Percentiles rank a stretch among this genome's conserved stretches.
phyloP scores from a whole-genome alignment of 2,888 invertebrate genomes.

The Nipponacmea schrenckii region DNA sequence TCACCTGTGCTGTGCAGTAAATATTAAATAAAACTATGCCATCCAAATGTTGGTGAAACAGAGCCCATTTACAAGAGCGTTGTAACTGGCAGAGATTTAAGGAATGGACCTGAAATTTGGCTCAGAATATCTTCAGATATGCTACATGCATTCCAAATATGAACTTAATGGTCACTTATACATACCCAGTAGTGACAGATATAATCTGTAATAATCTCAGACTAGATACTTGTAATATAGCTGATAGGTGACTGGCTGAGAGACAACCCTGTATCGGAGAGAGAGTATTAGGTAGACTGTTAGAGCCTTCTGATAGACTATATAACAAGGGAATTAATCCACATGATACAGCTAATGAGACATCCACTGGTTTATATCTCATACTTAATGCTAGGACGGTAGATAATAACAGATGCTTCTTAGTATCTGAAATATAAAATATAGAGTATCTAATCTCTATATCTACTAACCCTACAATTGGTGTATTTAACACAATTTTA shows the following conservation, averaged over 20 bases:
- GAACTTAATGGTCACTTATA: too few species aligned
- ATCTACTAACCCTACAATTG: too few species aligned
- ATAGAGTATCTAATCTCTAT: too few species aligned
- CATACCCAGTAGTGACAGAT: conserved; percentile 72
- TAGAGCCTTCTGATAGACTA: conserved; percentile 62
- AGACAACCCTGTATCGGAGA: conserved; percentile 45
- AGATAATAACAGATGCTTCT: conserved; percentile 70
- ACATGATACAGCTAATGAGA: conserved; percentile 73
- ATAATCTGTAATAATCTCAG: conserved; percentile 72
- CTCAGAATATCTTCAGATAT: too few species aligned
- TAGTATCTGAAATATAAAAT: conserved; percentile 43
- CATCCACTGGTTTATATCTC: conserved; percentile 72
- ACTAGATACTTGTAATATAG: conserved; percentile 68
- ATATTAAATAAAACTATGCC: too few species aligned
- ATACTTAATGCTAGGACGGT: conserved; percentile 73
- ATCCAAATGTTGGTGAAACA: too few species aligned
- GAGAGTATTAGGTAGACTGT: conserved; percentile 44
- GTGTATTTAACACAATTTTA: too few species aligned
- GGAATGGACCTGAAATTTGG: too few species aligned
- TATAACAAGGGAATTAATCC: conserved; percentile 71
- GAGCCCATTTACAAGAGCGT: too few species aligned
- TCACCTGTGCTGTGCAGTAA: too few species aligned
- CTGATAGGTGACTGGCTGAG: conserved; percentile 47
- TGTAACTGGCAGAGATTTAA: too few species aligned
- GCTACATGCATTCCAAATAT: too few species aligned